Evolutionary conservation across 1,140 invertebrate species (phyloP).

Genomic region (Brachionus plicatilis): DNA sequence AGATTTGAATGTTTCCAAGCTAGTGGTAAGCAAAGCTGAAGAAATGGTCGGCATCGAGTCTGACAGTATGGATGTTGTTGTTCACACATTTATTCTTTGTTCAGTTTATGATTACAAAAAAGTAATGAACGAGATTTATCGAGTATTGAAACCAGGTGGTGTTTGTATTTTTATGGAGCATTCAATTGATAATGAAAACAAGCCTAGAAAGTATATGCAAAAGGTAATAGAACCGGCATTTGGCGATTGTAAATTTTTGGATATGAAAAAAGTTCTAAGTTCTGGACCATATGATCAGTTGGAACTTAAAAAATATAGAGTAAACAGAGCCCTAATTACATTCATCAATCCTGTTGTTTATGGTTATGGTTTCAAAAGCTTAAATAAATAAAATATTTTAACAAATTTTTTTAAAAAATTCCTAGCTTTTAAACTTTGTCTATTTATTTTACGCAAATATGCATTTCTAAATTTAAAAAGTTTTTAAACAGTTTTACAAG

Average conservation of each 20-base stretch:
- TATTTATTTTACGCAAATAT: too few species aligned
- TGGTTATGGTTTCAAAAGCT: background rate
- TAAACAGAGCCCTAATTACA: background rate
- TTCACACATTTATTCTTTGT: constrained; percentile 23
- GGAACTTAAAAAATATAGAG: background rate
- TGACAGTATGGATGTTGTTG: background rate
- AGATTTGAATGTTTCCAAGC: constrained; percentile 1
- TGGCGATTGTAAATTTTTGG: constrained; percentile 22
- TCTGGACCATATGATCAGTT: background rate
- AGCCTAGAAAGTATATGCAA: background rate
- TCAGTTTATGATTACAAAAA: background rate
- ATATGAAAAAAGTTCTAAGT: constrained; percentile 2
- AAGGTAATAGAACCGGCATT: background rate
- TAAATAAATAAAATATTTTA: background rate
- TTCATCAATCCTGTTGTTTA: background rate
- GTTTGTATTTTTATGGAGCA: constrained; percentile 34
- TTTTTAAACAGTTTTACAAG: too few species aligned
- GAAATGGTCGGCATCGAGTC: constrained; percentile 1
- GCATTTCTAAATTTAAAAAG: too few species aligned
- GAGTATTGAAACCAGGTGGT: constrained; percentile 17
- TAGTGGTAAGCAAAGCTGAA: background rate
- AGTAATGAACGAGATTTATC: background rate
- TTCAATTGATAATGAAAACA: background rate
- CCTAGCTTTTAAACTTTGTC: background rate
- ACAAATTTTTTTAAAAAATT: background rate